Evolutionary conservation across 2,888 invertebrate species (phyloP).

Genomic region (Geotrupes spiniger): DNA sequence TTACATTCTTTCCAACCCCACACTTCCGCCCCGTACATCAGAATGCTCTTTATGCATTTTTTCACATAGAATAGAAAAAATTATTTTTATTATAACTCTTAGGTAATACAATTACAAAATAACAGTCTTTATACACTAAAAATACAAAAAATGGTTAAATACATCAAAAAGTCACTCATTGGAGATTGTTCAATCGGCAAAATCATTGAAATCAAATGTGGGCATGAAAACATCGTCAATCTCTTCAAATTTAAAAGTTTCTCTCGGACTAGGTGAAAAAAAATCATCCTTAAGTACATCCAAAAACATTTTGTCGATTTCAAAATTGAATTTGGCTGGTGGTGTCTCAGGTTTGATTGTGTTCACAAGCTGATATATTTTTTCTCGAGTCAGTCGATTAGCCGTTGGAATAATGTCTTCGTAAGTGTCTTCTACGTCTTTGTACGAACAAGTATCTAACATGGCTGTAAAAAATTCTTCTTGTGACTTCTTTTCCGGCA

Average conservation of each 20-base stretch:
- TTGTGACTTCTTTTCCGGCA: slow-evolving; percentile 12
- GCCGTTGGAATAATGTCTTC: slow-evolving; percentile 18
- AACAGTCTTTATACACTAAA: slow-evolving; percentile 7
- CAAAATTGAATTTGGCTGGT: slow-evolving; percentile 1
- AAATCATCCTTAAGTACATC: slow-evolving; percentile 1
- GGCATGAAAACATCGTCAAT: slow-evolving; percentile 5
- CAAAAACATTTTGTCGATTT: slow-evolving; percentile 10
- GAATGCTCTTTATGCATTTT: no score
- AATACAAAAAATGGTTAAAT: not conserved
- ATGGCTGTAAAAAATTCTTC: slow-evolving; percentile 18
- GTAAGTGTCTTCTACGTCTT: slow-evolving; percentile 27
- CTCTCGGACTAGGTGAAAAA: not conserved
- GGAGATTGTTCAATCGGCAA: not conserved
- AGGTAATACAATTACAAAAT: no score
- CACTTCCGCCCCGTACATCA: no score
- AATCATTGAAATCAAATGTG: slow-evolving; percentile 5
- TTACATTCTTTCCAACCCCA: no score
- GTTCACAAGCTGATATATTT: slow-evolving; percentile 10
- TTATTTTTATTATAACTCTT: no score
- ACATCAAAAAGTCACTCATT: slow-evolving; percentile 11
- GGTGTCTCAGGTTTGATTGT: slow-evolving; percentile 13
- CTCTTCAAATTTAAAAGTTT: not conserved
- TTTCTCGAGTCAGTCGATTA: slow-evolving; percentile 3
- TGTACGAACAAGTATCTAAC: slow-evolving; percentile 29
- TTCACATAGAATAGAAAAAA: no score